These are phyloP conservation scores for Mythimna impura DNA, from an alignment of 2,888 invertebrate species.

Conservation along the genomic window DNA sequence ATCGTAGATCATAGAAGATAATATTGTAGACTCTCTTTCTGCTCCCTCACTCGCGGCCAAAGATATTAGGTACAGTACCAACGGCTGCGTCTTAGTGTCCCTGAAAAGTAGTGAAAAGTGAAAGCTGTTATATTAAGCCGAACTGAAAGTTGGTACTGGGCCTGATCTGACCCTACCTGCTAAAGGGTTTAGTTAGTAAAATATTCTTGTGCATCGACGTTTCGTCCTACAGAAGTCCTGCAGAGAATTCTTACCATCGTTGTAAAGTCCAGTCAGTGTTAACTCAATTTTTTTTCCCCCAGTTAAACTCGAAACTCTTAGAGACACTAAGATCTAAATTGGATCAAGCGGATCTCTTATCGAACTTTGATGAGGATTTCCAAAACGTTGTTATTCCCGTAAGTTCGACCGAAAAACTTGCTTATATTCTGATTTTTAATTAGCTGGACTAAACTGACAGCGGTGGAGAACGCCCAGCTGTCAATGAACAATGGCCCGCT, in stretches of 20 bases:
- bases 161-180: no score
- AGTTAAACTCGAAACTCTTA: slow-evolving; percentile 75
- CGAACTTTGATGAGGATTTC: slow-evolving; percentile 75
- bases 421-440: background rate
- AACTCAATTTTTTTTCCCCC: slow-evolving; percentile 20
- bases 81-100: background rate
- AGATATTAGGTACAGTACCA: no score
- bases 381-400: slow-evolving; percentile 76
- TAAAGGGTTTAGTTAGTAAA: background rate
- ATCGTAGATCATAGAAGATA: no score
- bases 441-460: background rate
- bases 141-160: no score
- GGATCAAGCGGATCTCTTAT: slow-evolving; percentile 73
- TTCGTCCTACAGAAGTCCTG: background rate
- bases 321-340: slow-evolving; percentile 70
- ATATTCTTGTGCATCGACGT: background rate
- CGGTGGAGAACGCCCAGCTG: no score
- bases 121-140: no score
- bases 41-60: no score
- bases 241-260: no score
- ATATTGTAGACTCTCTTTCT: no score
- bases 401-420: slow-evolving; percentile 61
- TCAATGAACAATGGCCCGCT: no score
- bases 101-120: no score
- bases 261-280: background rate